These are phyloP conservation scores for Lasioglossum calceatum DNA, from an alignment of 2,888 invertebrate genomes.

Conservation along the genomic window DNA sequence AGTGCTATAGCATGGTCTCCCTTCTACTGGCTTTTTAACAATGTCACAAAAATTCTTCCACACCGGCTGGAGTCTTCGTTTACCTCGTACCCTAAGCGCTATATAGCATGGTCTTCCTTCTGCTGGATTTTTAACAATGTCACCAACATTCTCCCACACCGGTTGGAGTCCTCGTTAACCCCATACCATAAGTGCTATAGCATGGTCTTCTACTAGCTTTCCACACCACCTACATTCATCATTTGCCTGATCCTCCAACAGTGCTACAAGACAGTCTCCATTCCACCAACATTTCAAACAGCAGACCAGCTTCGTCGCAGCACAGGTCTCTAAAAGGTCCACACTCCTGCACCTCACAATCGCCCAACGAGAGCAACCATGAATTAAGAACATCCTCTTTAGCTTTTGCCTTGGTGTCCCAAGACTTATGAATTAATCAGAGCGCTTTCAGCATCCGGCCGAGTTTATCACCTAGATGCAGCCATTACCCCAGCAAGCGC, in stretches of 20 bases:
- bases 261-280: too few relatives aligned
- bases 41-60: too few relatives aligned
- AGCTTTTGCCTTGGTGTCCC: background rate
- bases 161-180: too few relatives aligned
- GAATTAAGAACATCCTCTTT: background rate
- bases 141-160: background rate
- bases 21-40: background rate
- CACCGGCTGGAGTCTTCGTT: background rate
- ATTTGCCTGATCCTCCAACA: too few relatives aligned
- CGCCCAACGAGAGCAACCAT: background rate
- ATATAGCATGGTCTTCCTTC: background rate
- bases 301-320: background rate
- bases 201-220: too few relatives aligned
- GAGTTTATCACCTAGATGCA: constrained; percentile 85
- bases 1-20: background rate
- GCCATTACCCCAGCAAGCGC: constrained; percentile 94
- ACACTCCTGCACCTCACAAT: background rate
- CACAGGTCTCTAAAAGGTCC: background rate
- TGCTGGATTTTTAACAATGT: too few relatives aligned
- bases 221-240: too few relatives aligned
- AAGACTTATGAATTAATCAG: background rate
- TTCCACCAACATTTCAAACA: background rate
- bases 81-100: background rate
- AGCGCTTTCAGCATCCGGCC: background rate
- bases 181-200: too few relatives aligned